Evolutionary conservation across 2,888 invertebrate species (phyloP), one percentile per base, ranked within the genome.

Genomic region (Tholera decimalis): DNA sequence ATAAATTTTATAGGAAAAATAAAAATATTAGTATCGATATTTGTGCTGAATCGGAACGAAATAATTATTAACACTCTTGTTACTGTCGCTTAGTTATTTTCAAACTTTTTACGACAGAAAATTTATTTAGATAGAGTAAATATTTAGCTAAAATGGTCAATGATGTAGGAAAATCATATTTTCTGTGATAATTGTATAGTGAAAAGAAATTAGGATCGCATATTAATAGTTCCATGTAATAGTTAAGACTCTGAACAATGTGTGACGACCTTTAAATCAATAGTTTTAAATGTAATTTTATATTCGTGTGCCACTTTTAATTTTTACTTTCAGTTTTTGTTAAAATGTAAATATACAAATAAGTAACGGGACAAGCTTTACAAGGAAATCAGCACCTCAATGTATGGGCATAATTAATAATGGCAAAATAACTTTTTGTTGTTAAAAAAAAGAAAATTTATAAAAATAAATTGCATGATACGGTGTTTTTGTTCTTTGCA

Each of bases 401-500:
- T 55, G 37, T 59, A 74, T 83, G 78, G 77, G 77, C 75, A 78
- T 81, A 57, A 53, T n/a, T 76, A 59, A 59, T 55, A 65, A 75
- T 56, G 65, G 57, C 56, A 67, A 77, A 79, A 68, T 66, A 74
- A 72, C 80, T 73, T 76, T 78, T 77, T 85, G 85, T 85, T 82
- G 79, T 87, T 85, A 74, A 82, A 79, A 84, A 86, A 89, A 85
- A 82, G 71, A 67, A 50, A 88, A 87, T 82, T 62, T 88, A 85
- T 85, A 91, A 91, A 91, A 91, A 90, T 90, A 35, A 88, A 90
- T 91, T 93, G 94, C 93, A 94, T 93, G 94, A 85, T 85, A 82
- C 84, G 86, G 92, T 91, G 92, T 93, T 93, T 88, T 92, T 86
- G 88, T 91, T 92, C 81, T 87, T 92, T 93, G 93, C 93, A 94